These are phyloP conservation scores for Rambutsinella grinnellia DNA, from an alignment of 2,888 invertebrate species.

Conservation along the genomic window DNA sequence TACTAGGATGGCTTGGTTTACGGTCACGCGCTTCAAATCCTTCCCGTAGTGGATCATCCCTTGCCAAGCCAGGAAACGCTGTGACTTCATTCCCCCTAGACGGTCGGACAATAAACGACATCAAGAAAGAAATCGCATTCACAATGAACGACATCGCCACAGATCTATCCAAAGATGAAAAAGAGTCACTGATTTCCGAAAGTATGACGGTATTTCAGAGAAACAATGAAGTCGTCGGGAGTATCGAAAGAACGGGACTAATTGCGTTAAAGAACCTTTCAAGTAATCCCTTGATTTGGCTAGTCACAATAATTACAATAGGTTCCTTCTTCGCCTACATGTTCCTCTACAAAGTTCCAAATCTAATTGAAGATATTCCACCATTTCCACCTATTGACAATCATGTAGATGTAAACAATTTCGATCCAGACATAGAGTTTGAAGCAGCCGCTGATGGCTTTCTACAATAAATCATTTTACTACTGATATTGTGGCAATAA, in stretches of 20 bases:
- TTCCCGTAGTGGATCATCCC: not conserved
- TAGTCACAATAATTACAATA: slow-evolving; percentile 37
- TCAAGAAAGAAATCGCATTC: slow-evolving; percentile 77
- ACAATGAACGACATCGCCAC: slow-evolving; percentile 79
- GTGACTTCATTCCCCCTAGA: slow-evolving; percentile 75
- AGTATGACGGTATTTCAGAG: slow-evolving; percentile 80
- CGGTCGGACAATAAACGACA: slow-evolving; percentile 73
- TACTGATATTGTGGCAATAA: too few relatives aligned
- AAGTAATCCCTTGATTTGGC: slow-evolving; percentile 40
- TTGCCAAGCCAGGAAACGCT: slow-evolving; percentile 71
- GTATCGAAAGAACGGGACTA: slow-evolving; percentile 76
- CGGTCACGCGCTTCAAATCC: slow-evolving; percentile 1
- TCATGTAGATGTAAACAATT: not conserved
- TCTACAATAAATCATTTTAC: slow-evolving; percentile 19
- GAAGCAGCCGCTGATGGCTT: slow-evolving; percentile 45
- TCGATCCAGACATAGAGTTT: slow-evolving; percentile 21
- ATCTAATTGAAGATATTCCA: not conserved
- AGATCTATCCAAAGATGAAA: slow-evolving; percentile 75
- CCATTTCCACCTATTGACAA: not conserved
- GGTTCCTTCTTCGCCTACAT: slow-evolving; percentile 31
- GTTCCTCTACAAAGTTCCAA: not conserved
- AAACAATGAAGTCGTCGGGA: slow-evolving; percentile 81
- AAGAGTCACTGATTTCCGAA: slow-evolving; percentile 78
- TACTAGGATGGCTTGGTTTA: slow-evolving; percentile 49
- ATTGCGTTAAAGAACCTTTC: slow-evolving; percentile 62